Evolutionary conservation across 2,113 vertebrate species (phyloP).

Genomic region (Pterocles orientalis): DNA sequence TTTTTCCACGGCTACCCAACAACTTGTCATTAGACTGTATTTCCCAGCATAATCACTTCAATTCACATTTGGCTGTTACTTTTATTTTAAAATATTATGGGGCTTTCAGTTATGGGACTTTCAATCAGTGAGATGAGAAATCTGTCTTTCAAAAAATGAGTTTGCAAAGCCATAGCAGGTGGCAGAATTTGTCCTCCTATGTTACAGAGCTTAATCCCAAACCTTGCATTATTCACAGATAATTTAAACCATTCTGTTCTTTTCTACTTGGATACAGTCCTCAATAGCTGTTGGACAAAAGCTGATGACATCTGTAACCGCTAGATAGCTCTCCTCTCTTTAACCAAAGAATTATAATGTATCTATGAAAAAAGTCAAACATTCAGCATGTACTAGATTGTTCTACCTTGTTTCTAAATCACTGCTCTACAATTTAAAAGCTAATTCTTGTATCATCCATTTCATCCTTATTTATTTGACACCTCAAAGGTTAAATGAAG

Average conservation of each 20-base stretch:
- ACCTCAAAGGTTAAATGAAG: not conserved
- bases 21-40: not conserved
- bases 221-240: not conserved
- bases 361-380: not conserved
- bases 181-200: not conserved
- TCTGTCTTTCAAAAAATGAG: not conserved
- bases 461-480: not conserved
- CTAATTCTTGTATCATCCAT: not conserved
- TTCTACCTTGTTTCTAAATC: not conserved
- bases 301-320: constrained; percentile 46
- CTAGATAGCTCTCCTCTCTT: constrained; percentile 6
- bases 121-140: not conserved
- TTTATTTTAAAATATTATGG: not conserved
- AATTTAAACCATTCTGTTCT: constrained; percentile 28
- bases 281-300: constrained; percentile 39
- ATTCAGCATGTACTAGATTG: not conserved
- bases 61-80: not conserved
- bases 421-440: not conserved
- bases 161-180: constrained; percentile 2
- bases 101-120: not conserved
- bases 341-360: not conserved
- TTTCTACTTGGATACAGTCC: constrained; percentile 38
- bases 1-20: not conserved
- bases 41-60: not conserved
- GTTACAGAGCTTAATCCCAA: constrained; percentile 7